Percentiles rank a stretch among this genome's conserved stretches.
Evolutionary conservation across 2,888 invertebrate species (phyloP).

Genomic region (Platypus cylindrus): DNA sequence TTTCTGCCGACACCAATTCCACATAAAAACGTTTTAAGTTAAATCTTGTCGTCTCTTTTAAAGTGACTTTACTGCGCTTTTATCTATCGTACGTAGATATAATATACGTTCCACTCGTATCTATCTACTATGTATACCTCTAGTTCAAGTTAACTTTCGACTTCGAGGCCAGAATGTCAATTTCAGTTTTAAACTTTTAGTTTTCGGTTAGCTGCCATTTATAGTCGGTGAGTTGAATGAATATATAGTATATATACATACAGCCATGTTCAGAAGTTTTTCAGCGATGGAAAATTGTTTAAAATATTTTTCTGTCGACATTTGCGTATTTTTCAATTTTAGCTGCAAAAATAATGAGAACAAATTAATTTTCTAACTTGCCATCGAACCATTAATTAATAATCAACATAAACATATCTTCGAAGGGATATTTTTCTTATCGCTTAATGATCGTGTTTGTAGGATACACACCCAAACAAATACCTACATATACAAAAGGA

Average conservation of each 20-base stretch:
- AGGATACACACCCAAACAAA: too few relatives aligned
- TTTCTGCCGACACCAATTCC: conserved; percentile 4
- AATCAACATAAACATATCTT: neutral
- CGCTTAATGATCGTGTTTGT: too few relatives aligned
- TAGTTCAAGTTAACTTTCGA: conserved; percentile 4
- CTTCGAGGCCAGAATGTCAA: conserved; percentile 6
- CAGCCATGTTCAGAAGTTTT: neutral
- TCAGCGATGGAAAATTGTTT: neutral
- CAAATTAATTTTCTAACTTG: neutral
- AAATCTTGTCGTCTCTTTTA: conserved; percentile 9
- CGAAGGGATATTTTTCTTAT: neutral
- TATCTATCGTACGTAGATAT: conserved; percentile 7
- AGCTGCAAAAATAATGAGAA: neutral
- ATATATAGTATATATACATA: conserved; percentile 2
- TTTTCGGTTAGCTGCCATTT: neutral
- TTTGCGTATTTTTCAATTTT: neutral
- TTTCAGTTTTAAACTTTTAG: conserved; percentile 1
- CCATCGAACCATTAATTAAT: neutral
- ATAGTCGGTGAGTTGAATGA: neutral
- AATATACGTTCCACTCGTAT: too few relatives aligned
- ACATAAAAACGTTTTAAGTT: conserved; percentile 10
- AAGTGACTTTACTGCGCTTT: conserved; percentile 10
- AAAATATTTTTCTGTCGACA: neutral
- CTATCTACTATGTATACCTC: too few relatives aligned
- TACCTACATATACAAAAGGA: too few relatives aligned